Evolutionary conservation across 2,113 vertebrate species (phyloP), one percentile per base, ranked within the genome.

Genomic region (Telmatochromis sp.): DNA sequence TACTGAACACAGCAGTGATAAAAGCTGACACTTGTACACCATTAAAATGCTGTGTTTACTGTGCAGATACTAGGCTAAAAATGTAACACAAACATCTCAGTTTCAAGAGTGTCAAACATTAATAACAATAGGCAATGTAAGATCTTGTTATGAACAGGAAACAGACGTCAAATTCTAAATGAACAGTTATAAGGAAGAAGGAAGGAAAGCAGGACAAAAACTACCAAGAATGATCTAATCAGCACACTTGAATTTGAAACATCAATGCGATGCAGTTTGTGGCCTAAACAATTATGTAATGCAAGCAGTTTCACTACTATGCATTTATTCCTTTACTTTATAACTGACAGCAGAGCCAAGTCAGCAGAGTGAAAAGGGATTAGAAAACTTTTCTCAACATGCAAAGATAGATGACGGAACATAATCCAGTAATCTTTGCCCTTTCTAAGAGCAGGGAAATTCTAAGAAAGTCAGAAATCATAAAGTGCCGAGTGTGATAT

Each of bases 381-480:
- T 91, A 93, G 81, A 84, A 89, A 84, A 89, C 88, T 86, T 68
- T 50, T 85, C 33, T 86, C 84, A 90, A 80, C 81, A 60, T 86
- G 7, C 31, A 31, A 79, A 83, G 40, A 87, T 68, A 79, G 75
- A 88, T 42, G 47, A 84, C 81, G 8, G 47, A 10, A 47, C 7
- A 84, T 84, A 91, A 88, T 93, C 81, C 75, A 58, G 50, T 14
- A 82, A 85, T 57, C 55, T 57, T 80, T 35, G 28, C 45, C 42
- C 47, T 71, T 90, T 71, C 42, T 35, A 15, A 11, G 57, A 53
- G 45, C 19, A 13, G 45, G 23, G 45, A 85, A 53, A 75, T 60
- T 78, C 19, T 75, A 80, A 81, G 63, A 68, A 37, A 68, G 19
- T 68, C 60, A 68, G 33, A 68, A 68, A 68, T 68, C 60, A 68